phyloP scores from a whole-genome alignment of 2,888 invertebrate genomes.

The Quadroppia sp. region DNA sequence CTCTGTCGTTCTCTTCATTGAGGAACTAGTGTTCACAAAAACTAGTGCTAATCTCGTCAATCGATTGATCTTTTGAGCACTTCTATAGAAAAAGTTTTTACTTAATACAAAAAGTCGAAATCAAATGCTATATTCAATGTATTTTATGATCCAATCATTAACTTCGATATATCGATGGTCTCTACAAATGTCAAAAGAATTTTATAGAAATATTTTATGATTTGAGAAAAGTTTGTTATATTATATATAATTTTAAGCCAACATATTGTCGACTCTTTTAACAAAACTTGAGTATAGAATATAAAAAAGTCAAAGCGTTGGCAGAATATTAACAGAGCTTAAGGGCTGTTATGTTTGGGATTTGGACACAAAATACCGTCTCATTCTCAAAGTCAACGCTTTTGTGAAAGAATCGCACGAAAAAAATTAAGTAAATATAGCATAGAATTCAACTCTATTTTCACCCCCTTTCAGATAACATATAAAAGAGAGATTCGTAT shows the following conservation, averaged over 20 bases:
- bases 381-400: background rate
- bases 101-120: background rate
- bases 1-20: background rate
- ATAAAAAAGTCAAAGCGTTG: background rate
- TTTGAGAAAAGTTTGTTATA: background rate
- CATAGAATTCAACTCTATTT: background rate
- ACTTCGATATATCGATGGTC: background rate
- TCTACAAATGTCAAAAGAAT: background rate
- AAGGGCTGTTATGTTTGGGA: background rate
- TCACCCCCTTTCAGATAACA: background rate
- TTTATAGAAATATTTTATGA: too few relatives aligned
- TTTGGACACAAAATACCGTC: background rate
- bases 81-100: background rate
- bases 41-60: slow-evolving; percentile 16
- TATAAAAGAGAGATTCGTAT: background rate
- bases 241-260: too few relatives aligned
- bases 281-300: background rate
- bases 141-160: slow-evolving; percentile 12
- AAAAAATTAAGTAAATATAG: background rate
- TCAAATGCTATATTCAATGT: background rate
- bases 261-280: background rate
- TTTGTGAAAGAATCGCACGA: background rate
- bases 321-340: background rate
- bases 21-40: background rate
- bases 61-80: slow-evolving; percentile 9